Base-by-base conservation (phyloP, 2,888 invertebrate genomes). In the Willowsia nigromaculata region DNA sequence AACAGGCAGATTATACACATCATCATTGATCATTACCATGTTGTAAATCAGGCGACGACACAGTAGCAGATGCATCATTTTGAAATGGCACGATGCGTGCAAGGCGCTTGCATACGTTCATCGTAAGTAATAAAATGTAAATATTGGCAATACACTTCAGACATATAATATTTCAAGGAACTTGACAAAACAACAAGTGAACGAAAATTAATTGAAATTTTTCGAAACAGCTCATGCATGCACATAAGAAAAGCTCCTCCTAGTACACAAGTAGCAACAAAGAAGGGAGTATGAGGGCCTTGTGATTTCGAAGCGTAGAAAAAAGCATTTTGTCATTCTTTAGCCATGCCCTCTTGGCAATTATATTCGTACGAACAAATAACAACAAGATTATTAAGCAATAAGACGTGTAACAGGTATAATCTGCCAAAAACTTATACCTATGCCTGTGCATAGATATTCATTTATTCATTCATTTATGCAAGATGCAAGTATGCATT, bases 321-420 rank as follows among this genome's bases (percentile, higher is more conserved):
- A 82, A 43, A 74, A 78, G 65, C 78, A 84, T 83, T 88, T 88
- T 88, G 88, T 88, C 88, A 88, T 88, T 88, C 76, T 88, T 88
- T 88, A 62, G 88, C 88, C 88, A 88, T 88, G 88, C 88, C 88
- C 88, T 88, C 88, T 65, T 65, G 82, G 78, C 88, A 88, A 88
- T 88, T 88, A 88, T 76, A 88, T 88, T 78, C 83, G 78, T 88
- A 65, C 88, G 78, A 83, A 88, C 88, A 88, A 88, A 88, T 88
- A 83, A 88, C 88, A 88, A 83, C 88, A 82, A 76, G 68, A 88
- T 88, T 88, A 88, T 88, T 88, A 88, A 68, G 88, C 88, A 88
- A 88, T 27, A 65, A 22, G 47, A 47, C 25, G 40, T 37, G 47
- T 68, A 47, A 50, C 68, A 68, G 22, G 37, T 50, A 53, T 88